Percentiles rank a stretch among this genome's conserved stretches.
Evolutionary conservation across 1,140 invertebrate genomes (phyloP).

Genomic region (Ruditapes philippinarum): DNA sequence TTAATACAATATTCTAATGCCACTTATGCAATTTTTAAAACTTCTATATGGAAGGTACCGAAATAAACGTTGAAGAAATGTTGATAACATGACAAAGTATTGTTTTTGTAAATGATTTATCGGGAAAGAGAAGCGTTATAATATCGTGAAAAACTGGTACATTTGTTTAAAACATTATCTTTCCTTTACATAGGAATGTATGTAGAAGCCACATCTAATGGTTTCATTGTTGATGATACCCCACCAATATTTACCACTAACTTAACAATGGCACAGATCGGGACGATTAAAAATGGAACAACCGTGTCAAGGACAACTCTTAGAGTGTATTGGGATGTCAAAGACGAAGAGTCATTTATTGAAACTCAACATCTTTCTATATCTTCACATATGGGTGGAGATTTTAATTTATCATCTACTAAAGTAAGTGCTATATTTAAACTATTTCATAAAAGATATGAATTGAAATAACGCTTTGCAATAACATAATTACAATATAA

Average conservation of each 20-base stretch:
- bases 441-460: too few relatives aligned
- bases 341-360: constrained; percentile 42
- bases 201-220: constrained; percentile 46
- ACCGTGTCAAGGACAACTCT: constrained; percentile 6
- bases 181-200: constrained; percentile 20
- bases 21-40: too few relatives aligned
- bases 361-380: constrained; percentile 49
- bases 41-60: too few relatives aligned
- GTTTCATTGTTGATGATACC: constrained; percentile 41
- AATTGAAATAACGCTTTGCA: too few relatives aligned
- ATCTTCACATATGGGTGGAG: constrained; percentile 49
- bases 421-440: too few relatives aligned
- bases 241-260: neutral
- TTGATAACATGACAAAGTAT: too few relatives aligned
- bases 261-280: neutral
- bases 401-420: constrained; percentile 46
- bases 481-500: neutral
- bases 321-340: constrained; percentile 36
- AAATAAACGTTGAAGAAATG: too few relatives aligned
- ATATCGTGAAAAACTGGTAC: too few relatives aligned
- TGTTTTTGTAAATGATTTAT: too few relatives aligned
- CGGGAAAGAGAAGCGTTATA: too few relatives aligned
- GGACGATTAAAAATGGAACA: neutral
- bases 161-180: too few relatives aligned
- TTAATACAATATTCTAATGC: too few relatives aligned